Conservation (phyloP, 2,888 invertebrate species). For the Cosmopolites sordidus region DNA sequence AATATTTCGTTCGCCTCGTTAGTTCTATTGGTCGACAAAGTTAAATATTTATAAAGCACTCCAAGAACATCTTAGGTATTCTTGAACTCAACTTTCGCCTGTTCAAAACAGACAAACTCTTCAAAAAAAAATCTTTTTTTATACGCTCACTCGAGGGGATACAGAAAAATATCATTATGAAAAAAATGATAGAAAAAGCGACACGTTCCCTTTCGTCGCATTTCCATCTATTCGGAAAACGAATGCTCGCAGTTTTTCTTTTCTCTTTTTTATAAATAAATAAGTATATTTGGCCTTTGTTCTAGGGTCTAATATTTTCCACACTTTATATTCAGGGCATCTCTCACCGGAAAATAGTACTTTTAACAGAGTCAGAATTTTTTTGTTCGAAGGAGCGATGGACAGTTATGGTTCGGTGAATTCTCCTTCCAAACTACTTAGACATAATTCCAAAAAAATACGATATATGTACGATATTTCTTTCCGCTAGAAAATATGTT, state of each 20-base stretch:
- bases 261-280: conserved; percentile 8
- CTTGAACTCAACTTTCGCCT: not conserved
- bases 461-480: too few relatives aligned
- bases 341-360: not conserved
- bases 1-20: too few relatives aligned
- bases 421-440: too few relatives aligned
- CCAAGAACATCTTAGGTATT: too few relatives aligned
- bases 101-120: not conserved
- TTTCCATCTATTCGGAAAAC: conserved; percentile 6
- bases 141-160: not conserved
- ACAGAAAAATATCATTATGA: conserved; percentile 1
- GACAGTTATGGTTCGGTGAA: too few relatives aligned
- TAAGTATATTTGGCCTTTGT: conserved; percentile 10
- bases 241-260: not conserved
- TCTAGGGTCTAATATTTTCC: conserved; percentile 5
- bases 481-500: too few relatives aligned
- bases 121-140: not conserved
- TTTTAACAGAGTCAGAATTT: not conserved
- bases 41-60: too few relatives aligned
- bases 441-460: too few relatives aligned
- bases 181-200: conserved; percentile 6
- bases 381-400: too few relatives aligned
- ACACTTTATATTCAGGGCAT: conserved; percentile 5
- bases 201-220: conserved; percentile 3
- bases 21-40: too few relatives aligned